A percentile compares a stretch with the other conserved stretches of the same genome.
Evolutionary conservation across 2,888 invertebrate species (phyloP).

Genomic region (Tanypteryx hageni): DNA sequence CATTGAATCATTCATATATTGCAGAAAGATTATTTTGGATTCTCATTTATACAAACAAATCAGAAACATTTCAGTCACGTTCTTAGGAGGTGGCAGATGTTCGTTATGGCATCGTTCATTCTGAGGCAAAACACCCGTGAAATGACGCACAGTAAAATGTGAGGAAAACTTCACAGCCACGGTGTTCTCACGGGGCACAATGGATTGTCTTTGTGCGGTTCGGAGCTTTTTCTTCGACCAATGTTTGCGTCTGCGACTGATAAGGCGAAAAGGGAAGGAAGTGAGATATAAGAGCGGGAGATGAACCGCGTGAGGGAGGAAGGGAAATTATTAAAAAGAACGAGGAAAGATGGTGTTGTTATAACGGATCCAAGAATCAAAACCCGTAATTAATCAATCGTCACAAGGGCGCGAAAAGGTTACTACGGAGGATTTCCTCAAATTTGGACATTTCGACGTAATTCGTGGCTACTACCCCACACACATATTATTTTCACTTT

Average conservation of each 20-base stretch:
- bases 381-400: no score
- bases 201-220: neutral
- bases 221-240: neutral
- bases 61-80: no score
- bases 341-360: neutral
- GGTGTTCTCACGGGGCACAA: neutral
- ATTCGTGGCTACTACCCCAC: no score
- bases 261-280: constrained; percentile 28
- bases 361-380: no score
- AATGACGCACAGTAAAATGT: neutral
- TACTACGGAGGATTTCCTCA: no score
- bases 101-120: neutral
- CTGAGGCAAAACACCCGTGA: neutral
- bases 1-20: no score
- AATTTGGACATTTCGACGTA: no score
- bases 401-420: no score
- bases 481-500: no score
- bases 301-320: neutral
- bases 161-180: constrained; percentile 15
- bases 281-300: constrained; percentile 24
- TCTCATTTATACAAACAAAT: no score
- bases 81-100: neutral
- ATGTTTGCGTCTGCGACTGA: constrained; percentile 16
- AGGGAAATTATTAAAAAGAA: neutral
- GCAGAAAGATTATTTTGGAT: no score